phyloP scores from a whole-genome alignment of 2,888 invertebrate genomes.

The Andrena dorsata region DNA sequence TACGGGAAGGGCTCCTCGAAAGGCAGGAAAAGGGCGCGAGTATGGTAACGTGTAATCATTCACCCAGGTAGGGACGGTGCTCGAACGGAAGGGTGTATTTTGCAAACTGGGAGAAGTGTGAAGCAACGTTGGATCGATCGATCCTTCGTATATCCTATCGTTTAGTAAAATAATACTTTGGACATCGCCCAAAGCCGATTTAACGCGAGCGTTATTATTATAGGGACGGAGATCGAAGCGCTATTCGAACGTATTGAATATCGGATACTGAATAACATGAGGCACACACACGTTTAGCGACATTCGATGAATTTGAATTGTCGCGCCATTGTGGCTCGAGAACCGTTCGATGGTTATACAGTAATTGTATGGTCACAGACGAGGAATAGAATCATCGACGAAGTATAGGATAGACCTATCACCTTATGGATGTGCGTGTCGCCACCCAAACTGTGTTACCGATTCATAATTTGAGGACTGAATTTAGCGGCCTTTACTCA shows the following conservation, averaged over 20 bases:
- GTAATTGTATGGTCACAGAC: no score
- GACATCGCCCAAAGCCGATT: not conserved
- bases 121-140: not conserved
- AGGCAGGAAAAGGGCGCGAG: constrained; percentile 38
- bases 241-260: not conserved
- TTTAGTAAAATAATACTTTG: not conserved
- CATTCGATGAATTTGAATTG: no score
- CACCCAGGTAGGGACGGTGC: constrained; percentile 16
- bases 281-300: no score
- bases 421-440: no score
- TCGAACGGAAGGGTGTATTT: not conserved
- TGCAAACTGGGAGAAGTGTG: not conserved
- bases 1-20: constrained; percentile 51
- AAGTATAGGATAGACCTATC: no score
- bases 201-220: not conserved
- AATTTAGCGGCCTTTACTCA: no score
- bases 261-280: no score
- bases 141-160: not conserved
- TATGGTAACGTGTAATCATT: constrained; percentile 33
- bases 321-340: no score
- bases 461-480: no score
- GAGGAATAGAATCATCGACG: no score
- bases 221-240: not conserved
- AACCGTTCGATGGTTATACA: no score
- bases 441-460: no score